phyloP scores from a whole-genome alignment of 2,797 vertebrate genomes.

The Dryobates pubescens region DNA sequence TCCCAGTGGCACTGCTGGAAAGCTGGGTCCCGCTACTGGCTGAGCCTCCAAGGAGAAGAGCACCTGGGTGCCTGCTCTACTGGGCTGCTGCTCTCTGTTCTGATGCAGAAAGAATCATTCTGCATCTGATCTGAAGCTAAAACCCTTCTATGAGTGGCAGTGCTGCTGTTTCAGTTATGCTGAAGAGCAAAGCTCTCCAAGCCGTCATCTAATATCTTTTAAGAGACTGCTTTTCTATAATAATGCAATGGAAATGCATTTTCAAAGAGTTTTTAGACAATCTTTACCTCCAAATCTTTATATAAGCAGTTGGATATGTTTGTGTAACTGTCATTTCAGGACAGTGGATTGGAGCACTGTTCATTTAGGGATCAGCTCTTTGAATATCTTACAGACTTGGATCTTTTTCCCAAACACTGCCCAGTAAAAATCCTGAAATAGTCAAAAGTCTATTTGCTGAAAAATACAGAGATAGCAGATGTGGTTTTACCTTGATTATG shows the following conservation, averaged over 20 bases:
- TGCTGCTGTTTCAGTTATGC: background rate
- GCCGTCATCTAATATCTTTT: background rate
- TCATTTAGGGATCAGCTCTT: background rate
- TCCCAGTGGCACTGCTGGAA: background rate
- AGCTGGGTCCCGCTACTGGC: background rate
- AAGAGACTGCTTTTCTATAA: background rate
- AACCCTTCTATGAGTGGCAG: fast-evolving
- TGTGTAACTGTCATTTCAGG: background rate
- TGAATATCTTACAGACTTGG: background rate
- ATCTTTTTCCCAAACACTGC: background rate
- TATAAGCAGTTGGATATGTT: background rate
- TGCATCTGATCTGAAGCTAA: background rate
- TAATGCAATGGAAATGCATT: background rate
- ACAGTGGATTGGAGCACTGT: background rate
- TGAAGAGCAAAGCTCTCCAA: background rate
- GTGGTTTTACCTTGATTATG: background rate
- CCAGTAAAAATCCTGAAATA: background rate
- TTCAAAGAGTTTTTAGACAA: background rate
- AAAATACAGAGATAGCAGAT: background rate
- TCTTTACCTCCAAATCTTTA: background rate
- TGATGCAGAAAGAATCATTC: background rate
- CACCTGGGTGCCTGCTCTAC: fast-evolving
- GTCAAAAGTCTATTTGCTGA: background rate
- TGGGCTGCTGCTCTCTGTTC: background rate
- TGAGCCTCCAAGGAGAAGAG: background rate